These are phyloP conservation scores for Octodonta nipae DNA, from an alignment of 2,888 invertebrate genomes.

Conservation along the genomic window DNA sequence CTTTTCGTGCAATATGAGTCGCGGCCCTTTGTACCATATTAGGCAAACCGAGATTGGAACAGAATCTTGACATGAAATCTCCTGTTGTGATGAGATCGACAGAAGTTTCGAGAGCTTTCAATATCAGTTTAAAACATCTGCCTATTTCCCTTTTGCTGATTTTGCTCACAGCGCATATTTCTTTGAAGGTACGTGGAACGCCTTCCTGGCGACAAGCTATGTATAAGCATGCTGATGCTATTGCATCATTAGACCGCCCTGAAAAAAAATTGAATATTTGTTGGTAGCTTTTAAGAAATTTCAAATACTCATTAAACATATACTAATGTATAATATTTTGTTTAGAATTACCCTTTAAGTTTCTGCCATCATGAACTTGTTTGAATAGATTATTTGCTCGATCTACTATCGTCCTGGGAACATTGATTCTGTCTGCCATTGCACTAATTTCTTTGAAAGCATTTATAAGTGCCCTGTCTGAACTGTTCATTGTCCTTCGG, in stretches of 20 bases:
- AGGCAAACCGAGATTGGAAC: conserved; percentile 84
- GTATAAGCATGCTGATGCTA: conserved; percentile 95
- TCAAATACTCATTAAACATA: no score
- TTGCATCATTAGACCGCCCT: conserved; percentile 85
- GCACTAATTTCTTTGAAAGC: conserved; percentile 94
- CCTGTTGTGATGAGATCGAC: conserved; percentile 96
- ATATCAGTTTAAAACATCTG: conserved; percentile 89
- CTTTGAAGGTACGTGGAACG: conserved; percentile 96
- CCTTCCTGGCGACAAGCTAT: conserved; percentile 98
- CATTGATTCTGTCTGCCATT: conserved; percentile 96
- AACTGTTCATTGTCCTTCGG: conserved; percentile 74
- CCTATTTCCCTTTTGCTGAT: conserved; percentile 99
- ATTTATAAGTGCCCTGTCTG: conserved; percentile 87
- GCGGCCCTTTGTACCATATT: conserved; percentile 86
- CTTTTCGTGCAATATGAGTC: conserved; percentile 90
- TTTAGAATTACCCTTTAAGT: conserved; percentile 74
- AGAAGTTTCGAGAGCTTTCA: conserved; percentile 90
- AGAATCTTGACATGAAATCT: conserved; percentile 98
- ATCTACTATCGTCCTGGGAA: conserved; percentile 93
- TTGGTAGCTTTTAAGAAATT: background rate
- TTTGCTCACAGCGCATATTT: conserved; percentile 97
- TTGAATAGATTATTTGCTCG: conserved; percentile 93
- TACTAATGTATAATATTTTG: no score
- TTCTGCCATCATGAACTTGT: conserved; percentile 94
- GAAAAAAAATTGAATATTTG: conserved; percentile 8